Percentiles rank a stretch among this genome's conserved stretches.
Conservation (phyloP, 2,797 vertebrate species). For the Clarias pachynema region DNA sequence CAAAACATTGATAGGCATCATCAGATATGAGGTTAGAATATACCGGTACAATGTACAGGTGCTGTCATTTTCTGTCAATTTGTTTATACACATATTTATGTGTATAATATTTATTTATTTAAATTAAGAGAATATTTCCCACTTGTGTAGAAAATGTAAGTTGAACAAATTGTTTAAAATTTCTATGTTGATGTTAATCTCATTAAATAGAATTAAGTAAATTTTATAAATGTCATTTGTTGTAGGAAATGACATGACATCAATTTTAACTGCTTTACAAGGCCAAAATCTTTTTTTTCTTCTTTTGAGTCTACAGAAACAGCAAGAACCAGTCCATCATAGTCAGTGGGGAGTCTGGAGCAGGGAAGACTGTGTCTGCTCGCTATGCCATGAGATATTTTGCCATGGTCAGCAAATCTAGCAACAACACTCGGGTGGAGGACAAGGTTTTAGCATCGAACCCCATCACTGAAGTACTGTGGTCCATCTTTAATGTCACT, state of each 20-base stretch:
- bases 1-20: background rate
- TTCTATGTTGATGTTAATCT: no score
- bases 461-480: conserved; percentile 90
- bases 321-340: conserved; percentile 96
- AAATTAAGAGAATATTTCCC: no score
- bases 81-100: background rate
- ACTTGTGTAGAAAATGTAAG: no score
- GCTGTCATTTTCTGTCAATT: background rate
- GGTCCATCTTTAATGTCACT: background rate
- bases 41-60: no score
- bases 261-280: no score
- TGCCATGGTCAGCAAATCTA: conserved; percentile 92
- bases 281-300: no score
- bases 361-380: conserved; percentile 96
- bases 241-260: no score
- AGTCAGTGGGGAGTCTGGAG: conserved; percentile 96
- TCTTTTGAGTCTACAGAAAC: conserved; percentile 74
- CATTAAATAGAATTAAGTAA: no score
- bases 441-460: conserved; percentile 97
- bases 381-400: conserved; percentile 97
- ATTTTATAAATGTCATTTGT: no score
- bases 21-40: background rate
- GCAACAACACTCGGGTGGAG: conserved; percentile 86
- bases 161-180: no score
- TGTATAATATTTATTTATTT: no score